Evolutionary conservation across 37 sponge, comb jelly and placozoan genomes (phyloP), one percentile per base, ranked within the genome.

Genomic region (Halichondria panicea): DNA sequence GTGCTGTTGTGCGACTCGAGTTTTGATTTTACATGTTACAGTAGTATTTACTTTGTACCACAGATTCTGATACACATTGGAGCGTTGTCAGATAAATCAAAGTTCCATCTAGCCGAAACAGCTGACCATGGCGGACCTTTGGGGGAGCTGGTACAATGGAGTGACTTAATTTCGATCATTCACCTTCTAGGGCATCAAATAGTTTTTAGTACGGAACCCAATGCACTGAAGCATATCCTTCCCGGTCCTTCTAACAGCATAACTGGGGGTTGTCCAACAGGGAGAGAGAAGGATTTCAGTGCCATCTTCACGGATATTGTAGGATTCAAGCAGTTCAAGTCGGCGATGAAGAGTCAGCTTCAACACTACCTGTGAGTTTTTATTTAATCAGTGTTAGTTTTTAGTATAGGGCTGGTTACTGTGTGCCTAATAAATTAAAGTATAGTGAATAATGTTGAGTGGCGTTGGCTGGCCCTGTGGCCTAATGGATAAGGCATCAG

Each of bases 401-500:
- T 8, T 22, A 8, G 27, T 22, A 59, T 24, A 59, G 27, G 11
- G 60, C 8, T 19, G 7, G 27, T 59, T 59, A 22, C 60, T 59
- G 8, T 7, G 8, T 22, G 60, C 7, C 7, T 8, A 12, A 59
- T 36, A 65, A 37, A 43, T 50, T 44, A 15, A 41, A 8, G 25
- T 40, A 41, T 45, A 9, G 4, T 45, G 8, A 44, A 68, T n/a
- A n/a, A n/a, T n/a, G n/a, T n/a, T n/a, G n/a, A n/a, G n/a, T n/a
- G n/a, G 12, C 59, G 40, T 75, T 4, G 71, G 62, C 35, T 63
- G 83, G 68, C 82, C 83, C 88, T 81, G 88, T 87, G 82, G 88
- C 83, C 83, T 81, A 87, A 81, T 81, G 83, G 82, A 91, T 85
- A 85, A 86, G 91, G 88, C 91, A 91, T 91, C 91, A 90, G 90